Evolutionary conservation across 2,113 vertebrate genomes (phyloP), one percentile per base, ranked within the genome.

Genomic region (Urocynchramus pylzowi): DNA sequence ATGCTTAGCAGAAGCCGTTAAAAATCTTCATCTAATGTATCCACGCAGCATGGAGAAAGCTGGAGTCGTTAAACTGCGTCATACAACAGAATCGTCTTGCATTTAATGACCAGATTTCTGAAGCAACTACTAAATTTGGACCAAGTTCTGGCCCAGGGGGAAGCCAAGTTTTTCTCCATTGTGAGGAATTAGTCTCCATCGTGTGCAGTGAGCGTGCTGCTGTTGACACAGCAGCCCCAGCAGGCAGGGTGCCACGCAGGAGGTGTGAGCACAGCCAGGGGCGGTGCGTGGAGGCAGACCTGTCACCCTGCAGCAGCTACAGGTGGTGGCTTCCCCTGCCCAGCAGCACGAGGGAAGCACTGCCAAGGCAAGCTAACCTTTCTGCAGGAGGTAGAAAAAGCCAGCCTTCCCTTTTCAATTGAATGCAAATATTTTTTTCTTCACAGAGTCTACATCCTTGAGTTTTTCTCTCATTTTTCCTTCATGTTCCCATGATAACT

Each of bases 81-180:
- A 69, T 45, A 71, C 61, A 79, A 64, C 61, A 71, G 57, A 92
- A 90, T 80, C 54, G 70, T 87, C 78, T 94, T 83, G 75, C 44
- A 70, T 88, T 93, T 95, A 93, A 95, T 90, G 64, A 70, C 88
- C 50, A 59, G 69, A 74, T 90, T 95, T 96, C 90, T 87, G 61
- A 88, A 94, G 76, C 88, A 96, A 75, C 93, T 87, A 47, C 71
- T 84, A 64, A 80, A 82, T 89, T 93, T 90, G 78, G 61, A 56
- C 67, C 86, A 81, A 81, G 81, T 56, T 31, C 44, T 44, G 87
- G 83, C 74, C 82, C 64, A 92, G 65, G 49, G 31, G 56, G 71
- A 87, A 96, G 91, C 42, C 42, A 95, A 71, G 49, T 41, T 68
- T 90, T 56, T 10, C 27, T 42, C 41, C 17, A 9, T 60, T 76